Base-by-base conservation (phyloP, 2,113 vertebrate genomes). In the Panthera tigris region DNA sequence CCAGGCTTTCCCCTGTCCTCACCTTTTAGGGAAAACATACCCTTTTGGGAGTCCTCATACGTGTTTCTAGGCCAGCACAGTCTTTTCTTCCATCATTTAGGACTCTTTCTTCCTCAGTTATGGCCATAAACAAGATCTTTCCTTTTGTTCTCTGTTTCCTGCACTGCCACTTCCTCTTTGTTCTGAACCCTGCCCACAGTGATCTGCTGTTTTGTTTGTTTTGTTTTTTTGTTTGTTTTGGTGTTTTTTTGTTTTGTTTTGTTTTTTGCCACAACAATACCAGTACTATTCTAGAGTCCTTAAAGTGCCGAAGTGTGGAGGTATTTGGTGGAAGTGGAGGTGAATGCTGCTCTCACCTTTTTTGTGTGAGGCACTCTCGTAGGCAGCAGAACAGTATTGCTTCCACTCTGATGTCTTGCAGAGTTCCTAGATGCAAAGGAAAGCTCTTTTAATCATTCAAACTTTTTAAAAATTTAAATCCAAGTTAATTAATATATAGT, bases 1-100 rank as follows among this genome's bases (percentile, higher is more conserved):
- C 31, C 7, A 3, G 12, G 18, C 13, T 18, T 14, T 15, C 31
- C 21, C 27, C 6, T 86, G 61, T 33, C 23, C 12, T 33, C 68
- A 80, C 11, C 18, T 41, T 50, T 36, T 11, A 45, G 16, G 39
- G 29, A 36, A 73, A 16, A 1, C 14, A 3, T 33, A 23, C 21
- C 19, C 39, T 74, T 63, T 29, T 2, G 1, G 31, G 29, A 1
- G 16, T 5, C 57, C 18, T 33, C 57, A 0, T 8, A 1, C 23
- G 29, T 27, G 14, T 41, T 29, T 41, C 3, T 33, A 3, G 10
- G 33, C 3, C 19, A 14, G 31, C 14, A 69, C 1, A 68, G 11
- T 18, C 8, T 13, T 18, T 6, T 10, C 39, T 52, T 90, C n/a
- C 1, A 15, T 71, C 50, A n/a, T 36, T 33, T 76, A 45, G 27